These are phyloP conservation scores for Notarius quadriscutis DNA, from an alignment of 2,113 vertebrate species.

Conservation along the genomic window DNA sequence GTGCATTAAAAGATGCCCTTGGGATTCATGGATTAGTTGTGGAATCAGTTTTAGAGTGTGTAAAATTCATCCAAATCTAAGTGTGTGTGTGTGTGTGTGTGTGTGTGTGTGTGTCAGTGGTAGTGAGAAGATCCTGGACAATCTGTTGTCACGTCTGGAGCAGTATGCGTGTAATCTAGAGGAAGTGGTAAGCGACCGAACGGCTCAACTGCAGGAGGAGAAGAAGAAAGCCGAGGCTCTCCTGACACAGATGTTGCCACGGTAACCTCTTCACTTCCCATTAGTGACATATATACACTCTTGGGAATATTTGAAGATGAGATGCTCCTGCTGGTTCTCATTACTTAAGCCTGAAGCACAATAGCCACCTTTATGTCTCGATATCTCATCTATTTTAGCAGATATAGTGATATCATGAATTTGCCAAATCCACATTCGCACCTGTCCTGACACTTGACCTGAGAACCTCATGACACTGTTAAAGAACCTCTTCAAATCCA, in stretches of 20 bases:
- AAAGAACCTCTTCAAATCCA: slow-evolving; percentile 29
- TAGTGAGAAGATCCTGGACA: slow-evolving; percentile 81
- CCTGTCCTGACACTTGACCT: slow-evolving; percentile 24
- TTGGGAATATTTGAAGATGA: slow-evolving; percentile 18
- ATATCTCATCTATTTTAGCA: not conserved
- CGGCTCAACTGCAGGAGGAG: slow-evolving; percentile 83
- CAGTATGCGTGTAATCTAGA: slow-evolving; percentile 84
- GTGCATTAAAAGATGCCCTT: not conserved
- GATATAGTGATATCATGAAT: not conserved
- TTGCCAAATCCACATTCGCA: not conserved
- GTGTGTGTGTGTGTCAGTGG: slow-evolving; percentile 36
- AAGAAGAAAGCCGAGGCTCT: slow-evolving; percentile 80
- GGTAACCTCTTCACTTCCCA: slow-evolving; percentile 67
- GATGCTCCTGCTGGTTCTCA: slow-evolving; percentile 1
- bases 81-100: slow-evolving; percentile 19
- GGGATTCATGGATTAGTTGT: not conserved
- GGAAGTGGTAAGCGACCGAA: slow-evolving; percentile 82
- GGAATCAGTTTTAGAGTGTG: not conserved
- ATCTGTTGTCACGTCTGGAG: slow-evolving; percentile 81
- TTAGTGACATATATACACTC: slow-evolving; percentile 1
- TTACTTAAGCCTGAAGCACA: not conserved
- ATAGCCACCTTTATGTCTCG: not conserved
- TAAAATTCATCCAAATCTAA: not conserved
- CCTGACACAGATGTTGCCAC: slow-evolving; percentile 84
- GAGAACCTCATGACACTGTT: slow-evolving; percentile 3